Conservation (phyloP, 2,113 vertebrate genomes). For the Rhombomys opimus region DNA sequence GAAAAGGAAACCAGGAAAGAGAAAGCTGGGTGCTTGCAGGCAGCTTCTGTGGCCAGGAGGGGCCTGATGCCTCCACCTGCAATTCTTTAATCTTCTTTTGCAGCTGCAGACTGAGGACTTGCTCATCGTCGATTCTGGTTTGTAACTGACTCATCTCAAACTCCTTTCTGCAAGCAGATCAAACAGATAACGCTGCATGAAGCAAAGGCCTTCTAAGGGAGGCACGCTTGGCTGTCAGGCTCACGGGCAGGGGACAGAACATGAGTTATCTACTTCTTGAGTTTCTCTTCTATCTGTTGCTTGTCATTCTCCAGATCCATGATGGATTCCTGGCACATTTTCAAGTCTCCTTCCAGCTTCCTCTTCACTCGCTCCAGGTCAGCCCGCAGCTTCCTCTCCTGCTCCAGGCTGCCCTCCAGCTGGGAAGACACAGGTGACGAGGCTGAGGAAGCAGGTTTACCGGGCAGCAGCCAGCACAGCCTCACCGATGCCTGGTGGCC, state of each 20-base stretch:
- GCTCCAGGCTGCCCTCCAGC: constrained; percentile 89
- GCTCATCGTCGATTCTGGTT: constrained; percentile 89
- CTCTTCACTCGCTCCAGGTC: constrained; percentile 91
- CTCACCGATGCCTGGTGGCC: fast-evolving
- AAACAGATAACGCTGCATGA: background rate
- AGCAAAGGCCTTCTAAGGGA: background rate
- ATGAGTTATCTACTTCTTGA: constrained; percentile 88
- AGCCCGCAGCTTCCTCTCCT: constrained; percentile 90
- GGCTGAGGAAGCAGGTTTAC: background rate
- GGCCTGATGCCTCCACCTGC: constrained; percentile 76
- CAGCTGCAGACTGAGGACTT: constrained; percentile 87
- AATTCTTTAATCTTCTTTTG: constrained; percentile 92
- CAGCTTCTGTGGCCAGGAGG: background rate
- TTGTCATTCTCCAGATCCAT: constrained; percentile 87
- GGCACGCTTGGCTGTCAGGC: background rate
- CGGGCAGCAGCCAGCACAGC: fast-evolving
- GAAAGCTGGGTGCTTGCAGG: fast-evolving
- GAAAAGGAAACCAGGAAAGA: background rate
- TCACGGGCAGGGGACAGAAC: background rate
- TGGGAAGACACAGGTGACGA: constrained; percentile 45
- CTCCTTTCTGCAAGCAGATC: constrained; percentile 88
- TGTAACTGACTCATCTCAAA: constrained; percentile 91
- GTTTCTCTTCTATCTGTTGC: constrained; percentile 89
- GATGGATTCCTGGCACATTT: constrained; percentile 85
- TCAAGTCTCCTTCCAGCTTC: constrained; percentile 90